These are phyloP conservation scores for Caenorhabditis tropicalis DNA, from an alignment of 1,140 invertebrate genomes.

Conservation along the genomic window DNA sequence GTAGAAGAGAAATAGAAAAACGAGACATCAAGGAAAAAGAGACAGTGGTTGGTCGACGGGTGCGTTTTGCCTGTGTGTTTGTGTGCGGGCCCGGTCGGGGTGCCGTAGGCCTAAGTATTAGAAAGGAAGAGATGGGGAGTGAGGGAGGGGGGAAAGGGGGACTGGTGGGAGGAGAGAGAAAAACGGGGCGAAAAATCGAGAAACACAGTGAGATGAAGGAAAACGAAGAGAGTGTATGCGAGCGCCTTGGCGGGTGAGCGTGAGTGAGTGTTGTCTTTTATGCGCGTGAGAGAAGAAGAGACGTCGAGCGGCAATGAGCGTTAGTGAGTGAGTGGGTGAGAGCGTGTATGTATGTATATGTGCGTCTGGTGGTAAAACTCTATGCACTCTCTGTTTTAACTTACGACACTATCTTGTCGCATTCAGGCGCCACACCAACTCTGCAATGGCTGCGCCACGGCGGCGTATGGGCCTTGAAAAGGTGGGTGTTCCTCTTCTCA, in stretches of 20 bases:
- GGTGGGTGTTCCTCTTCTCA: slow-evolving; percentile 20
- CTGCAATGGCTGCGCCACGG: slow-evolving; percentile 41
- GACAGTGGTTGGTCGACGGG: slow-evolving; percentile 11
- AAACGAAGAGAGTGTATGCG: background rate
- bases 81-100: slow-evolving; percentile 16
- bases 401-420: slow-evolving; percentile 43
- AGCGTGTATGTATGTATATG: slow-evolving; percentile 49
- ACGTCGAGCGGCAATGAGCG: slow-evolving; percentile 43
- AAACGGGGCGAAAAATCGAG: slow-evolving; percentile 4
- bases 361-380: slow-evolving; percentile 49
- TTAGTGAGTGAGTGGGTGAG: slow-evolving; percentile 44
- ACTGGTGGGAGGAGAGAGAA: background rate
- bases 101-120: slow-evolving; percentile 25
- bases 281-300: slow-evolving; percentile 32
- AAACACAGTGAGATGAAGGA: slow-evolving; percentile 29
- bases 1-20: background rate
- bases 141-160: background rate
- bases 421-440: slow-evolving; percentile 35
- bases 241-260: slow-evolving; percentile 1
- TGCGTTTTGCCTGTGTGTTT: slow-evolving; percentile 29
- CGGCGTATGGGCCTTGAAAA: slow-evolving; percentile 38
- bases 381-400: slow-evolving; percentile 41
- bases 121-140: background rate
- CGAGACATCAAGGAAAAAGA: slow-evolving; percentile 15
- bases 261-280: background rate